Conservation (phyloP, 2,113 vertebrate genomes). For the Isurus oxyrinchus region DNA sequence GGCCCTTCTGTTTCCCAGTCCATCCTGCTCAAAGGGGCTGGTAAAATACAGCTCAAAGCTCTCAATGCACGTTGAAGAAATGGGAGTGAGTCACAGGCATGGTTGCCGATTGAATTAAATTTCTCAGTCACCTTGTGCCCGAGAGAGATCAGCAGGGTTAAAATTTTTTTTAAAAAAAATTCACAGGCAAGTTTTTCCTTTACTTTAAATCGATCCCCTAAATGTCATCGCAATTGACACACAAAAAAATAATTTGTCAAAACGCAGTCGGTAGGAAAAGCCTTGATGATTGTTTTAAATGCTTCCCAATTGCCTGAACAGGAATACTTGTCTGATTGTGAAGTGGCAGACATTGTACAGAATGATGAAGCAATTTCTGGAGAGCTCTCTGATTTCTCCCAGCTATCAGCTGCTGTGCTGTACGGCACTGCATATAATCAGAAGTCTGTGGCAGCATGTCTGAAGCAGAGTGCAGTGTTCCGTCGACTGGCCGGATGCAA, state of each 20-base stretch:
- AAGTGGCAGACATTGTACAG: constrained; percentile 20
- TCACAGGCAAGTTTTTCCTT: neutral
- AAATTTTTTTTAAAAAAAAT: neutral
- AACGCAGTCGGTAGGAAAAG: constrained; percentile 1
- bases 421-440: neutral
- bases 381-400: constrained; percentile 9
- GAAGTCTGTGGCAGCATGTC: neutral
- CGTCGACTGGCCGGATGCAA: neutral
- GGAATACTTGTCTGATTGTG: constrained; percentile 20
- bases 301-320: constrained; percentile 22
- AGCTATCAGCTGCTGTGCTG: neutral
- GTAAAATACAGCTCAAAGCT: neutral
- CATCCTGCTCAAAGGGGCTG: too few species aligned
- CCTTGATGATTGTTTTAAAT: constrained; percentile 32
- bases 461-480: neutral
- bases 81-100: neutral
- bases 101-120: neutral
- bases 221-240: constrained; percentile 8
- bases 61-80: neutral
- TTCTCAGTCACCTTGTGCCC: neutral
- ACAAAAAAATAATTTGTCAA: constrained; percentile 10
- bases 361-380: constrained; percentile 27
- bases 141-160: neutral
- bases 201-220: neutral
- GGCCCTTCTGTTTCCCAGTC: neutral